Evolutionary conservation across 2,797 vertebrate genomes (phyloP).

Genomic region (Phoebastria nigripes): DNA sequence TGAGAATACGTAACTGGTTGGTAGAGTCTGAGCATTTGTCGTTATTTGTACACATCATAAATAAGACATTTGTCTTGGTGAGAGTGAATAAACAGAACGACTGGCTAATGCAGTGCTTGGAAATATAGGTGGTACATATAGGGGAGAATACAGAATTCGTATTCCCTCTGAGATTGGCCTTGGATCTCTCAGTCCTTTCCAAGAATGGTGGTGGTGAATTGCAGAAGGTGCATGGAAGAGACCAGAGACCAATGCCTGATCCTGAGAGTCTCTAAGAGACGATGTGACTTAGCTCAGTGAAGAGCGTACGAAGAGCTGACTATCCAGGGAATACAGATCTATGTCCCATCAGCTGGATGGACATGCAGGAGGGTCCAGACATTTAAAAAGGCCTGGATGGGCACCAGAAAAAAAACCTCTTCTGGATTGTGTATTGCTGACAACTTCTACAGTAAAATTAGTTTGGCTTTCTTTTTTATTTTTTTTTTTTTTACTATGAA

Average conservation of each 20-base stretch:
- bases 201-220: neutral
- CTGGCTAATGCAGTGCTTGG: neutral
- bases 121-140: neutral
- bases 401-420: rapidly evolving
- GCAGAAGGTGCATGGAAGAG: neutral
- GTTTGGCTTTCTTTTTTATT: rapidly evolving
- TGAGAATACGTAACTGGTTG: neutral
- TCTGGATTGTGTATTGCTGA: neutral
- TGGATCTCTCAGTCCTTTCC: neutral
- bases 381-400: neutral
- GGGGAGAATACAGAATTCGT: neutral
- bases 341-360: neutral
- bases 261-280: neutral
- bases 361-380: neutral
- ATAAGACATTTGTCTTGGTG: neutral
- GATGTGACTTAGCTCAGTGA: neutral
- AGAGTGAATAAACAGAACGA: neutral
- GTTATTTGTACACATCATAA: slow-evolving; percentile 21
- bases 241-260: neutral
- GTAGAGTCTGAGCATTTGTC: neutral
- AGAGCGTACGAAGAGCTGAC: neutral
- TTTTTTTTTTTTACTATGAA: neutral
- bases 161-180: neutral
- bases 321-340: neutral
- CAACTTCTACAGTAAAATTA: neutral